Conservation (phyloP, 2,888 invertebrate species). For the Platycheirus rosarum region DNA sequence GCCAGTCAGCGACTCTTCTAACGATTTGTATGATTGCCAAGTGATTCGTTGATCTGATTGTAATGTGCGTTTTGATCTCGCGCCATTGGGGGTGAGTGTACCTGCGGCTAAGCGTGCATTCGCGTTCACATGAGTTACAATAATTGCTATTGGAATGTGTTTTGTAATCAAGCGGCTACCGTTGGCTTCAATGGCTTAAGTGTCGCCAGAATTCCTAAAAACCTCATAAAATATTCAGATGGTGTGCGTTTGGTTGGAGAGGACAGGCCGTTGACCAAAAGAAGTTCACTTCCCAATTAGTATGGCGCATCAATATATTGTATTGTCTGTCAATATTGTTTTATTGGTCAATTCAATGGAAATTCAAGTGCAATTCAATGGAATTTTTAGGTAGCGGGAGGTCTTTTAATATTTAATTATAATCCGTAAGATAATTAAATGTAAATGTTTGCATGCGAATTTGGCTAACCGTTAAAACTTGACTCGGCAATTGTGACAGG, state of each 20-base stretch:
- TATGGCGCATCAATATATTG: conserved; percentile 45
- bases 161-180: conserved; percentile 61
- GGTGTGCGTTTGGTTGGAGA: conserved; percentile 23
- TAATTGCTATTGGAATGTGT: conserved; percentile 55
- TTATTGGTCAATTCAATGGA: conserved; percentile 47
- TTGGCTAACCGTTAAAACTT: conserved; percentile 12
- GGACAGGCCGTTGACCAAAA: conserved; percentile 64
- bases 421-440: conserved; percentile 8
- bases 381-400: conserved; percentile 20
- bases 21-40: conserved; percentile 27
- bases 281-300: conserved; percentile 62
- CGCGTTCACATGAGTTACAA: conserved; percentile 40
- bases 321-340: conserved; percentile 41
- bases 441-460: conserved; percentile 27
- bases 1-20: conserved; percentile 35
- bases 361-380: conserved; percentile 43
- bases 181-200: conserved; percentile 33
- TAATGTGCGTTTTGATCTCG: conserved; percentile 26
- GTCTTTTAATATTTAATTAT: neutral
- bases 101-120: conserved; percentile 46
- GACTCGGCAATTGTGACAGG: neutral
- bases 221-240: conserved; percentile 42
- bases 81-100: conserved; percentile 52
- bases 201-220: conserved; percentile 61
- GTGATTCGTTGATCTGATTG: conserved; percentile 64